A percentile compares a stretch with the other conserved stretches of the same genome.
These are phyloP conservation scores for Glyptemys insculpta DNA, from an alignment of 2,797 vertebrate species.

Conservation along the genomic window DNA sequence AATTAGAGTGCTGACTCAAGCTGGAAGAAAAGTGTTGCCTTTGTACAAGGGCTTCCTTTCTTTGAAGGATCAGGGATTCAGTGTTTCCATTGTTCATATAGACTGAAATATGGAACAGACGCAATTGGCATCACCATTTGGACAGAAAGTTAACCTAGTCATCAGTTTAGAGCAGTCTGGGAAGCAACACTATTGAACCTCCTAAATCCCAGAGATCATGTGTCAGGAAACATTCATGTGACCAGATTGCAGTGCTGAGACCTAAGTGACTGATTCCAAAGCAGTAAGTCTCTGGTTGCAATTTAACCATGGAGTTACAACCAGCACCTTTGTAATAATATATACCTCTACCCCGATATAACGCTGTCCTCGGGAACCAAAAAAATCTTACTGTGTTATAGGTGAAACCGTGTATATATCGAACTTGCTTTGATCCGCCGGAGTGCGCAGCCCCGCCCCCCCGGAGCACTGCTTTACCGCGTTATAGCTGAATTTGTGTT, in stretches of 20 bases:
- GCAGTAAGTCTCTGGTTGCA: background rate
- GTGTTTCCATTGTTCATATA: constrained; percentile 45
- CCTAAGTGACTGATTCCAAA: background rate
- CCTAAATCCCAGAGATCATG: constrained; percentile 2
- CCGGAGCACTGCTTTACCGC: too few relatives aligned
- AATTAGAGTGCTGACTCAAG: constrained; percentile 15
- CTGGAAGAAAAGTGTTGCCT: background rate
- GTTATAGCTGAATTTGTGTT: too few relatives aligned
- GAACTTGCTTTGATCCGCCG: too few relatives aligned
- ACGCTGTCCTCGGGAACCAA: too few relatives aligned
- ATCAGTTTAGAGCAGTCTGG: background rate
- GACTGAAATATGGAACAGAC: constrained; percentile 46
- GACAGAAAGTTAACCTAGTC: constrained; percentile 16
- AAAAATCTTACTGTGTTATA: too few relatives aligned
- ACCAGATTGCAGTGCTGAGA: constrained; percentile 23
- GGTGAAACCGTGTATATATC: too few relatives aligned
- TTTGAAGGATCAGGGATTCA: constrained; percentile 28
- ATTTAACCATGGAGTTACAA: background rate
- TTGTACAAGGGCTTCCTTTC: background rate
- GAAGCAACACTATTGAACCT: background rate
- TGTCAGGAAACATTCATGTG: background rate
- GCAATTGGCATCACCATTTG: constrained; percentile 15
- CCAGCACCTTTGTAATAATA: background rate
- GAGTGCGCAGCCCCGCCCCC: too few relatives aligned
- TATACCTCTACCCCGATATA: too few relatives aligned